Base-by-base conservation (phyloP, 2,113 vertebrate genomes). In the Saimiri boliviensis region DNA sequence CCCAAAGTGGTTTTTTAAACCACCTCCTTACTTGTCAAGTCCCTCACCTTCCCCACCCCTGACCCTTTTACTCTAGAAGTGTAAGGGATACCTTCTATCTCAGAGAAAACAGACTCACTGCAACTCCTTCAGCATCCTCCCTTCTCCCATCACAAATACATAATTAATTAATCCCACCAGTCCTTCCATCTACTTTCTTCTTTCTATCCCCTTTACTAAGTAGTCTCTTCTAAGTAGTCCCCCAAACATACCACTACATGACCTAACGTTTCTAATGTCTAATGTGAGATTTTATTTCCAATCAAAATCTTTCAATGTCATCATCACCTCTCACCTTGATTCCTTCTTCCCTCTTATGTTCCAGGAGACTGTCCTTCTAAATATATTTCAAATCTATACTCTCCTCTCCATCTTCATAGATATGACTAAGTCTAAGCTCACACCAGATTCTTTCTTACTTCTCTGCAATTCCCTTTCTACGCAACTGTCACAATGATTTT, bases 1-100 rank as follows among this genome's bases (percentile, higher is more conserved):
- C 80, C 30, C 32, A 79, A 95, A 95, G 60, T n/a, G 21, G 20
- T 80, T 91, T 88, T 89, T 66, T 66, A 92, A 94, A 96, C 20
- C 8, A 45, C 45, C 52, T 96, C 52, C 35, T 68, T 40, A 47
- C 30, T 66, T 83, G 32, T 66, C 80, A 87, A 60, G 35, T 77
- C 9, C 25, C 11, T 84, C 49, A 84, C 2, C 27, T 85, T 80
- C 3, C 12, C 10, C 2, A 56, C 2, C 13, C 32, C 32, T 45
- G 3, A 42, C 8, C 63, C 37, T 42, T 70, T 40, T 89, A 66
- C 30, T 85, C 37, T 54, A 81, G 5, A 23, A 77, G 1, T 19
- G 73, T 58, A 80, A 95, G 32, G 32, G 84, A 86, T 0, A 85
- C 8, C 17, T 85, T 27, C 40, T 94, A 27, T 23, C 54, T 71